These are phyloP conservation scores for Petrolisthes cinctipes DNA, from an alignment of 2,888 invertebrate genomes.

Conservation along the genomic window DNA sequence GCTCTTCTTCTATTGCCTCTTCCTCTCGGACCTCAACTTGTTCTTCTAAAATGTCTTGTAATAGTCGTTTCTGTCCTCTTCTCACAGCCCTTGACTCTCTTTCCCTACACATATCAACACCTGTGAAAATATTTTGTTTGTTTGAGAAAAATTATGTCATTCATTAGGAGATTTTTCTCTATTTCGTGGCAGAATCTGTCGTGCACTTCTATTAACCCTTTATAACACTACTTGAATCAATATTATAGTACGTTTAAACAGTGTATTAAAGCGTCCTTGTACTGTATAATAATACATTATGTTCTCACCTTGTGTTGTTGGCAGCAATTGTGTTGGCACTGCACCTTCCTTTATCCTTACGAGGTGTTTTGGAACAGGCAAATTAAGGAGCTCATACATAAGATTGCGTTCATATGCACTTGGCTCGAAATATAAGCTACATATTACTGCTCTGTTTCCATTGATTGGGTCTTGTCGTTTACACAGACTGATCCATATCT, in stretches of 20 bases:
- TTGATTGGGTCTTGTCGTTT: slow-evolving; percentile 4
- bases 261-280: not conserved
- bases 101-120: slow-evolving; percentile 9
- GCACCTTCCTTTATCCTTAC: slow-evolving; percentile 20
- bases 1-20: not conserved
- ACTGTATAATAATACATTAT: slow-evolving; percentile 6
- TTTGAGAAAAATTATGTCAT: slow-evolving; percentile 7
- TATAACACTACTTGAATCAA: not conserved
- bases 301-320: not conserved
- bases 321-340: not conserved
- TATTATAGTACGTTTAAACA: not conserved
- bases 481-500: not conserved
- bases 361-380: not conserved
- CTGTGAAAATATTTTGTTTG: slow-evolving; percentile 11
- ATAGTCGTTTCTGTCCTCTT: slow-evolving; percentile 17
- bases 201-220: not conserved
- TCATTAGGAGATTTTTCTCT: not conserved
- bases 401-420: slow-evolving; percentile 7
- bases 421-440: no score
- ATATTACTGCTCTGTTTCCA: not conserved
- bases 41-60: slow-evolving; percentile 4
- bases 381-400: slow-evolving; percentile 15
- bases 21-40: not conserved
- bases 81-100: slow-evolving; percentile 1
- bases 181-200: not conserved